A percentile compares a stretch with the other conserved stretches of the same genome.
phyloP scores from a whole-genome alignment of 2,113 vertebrate species.

The Plecotus auritus region DNA sequence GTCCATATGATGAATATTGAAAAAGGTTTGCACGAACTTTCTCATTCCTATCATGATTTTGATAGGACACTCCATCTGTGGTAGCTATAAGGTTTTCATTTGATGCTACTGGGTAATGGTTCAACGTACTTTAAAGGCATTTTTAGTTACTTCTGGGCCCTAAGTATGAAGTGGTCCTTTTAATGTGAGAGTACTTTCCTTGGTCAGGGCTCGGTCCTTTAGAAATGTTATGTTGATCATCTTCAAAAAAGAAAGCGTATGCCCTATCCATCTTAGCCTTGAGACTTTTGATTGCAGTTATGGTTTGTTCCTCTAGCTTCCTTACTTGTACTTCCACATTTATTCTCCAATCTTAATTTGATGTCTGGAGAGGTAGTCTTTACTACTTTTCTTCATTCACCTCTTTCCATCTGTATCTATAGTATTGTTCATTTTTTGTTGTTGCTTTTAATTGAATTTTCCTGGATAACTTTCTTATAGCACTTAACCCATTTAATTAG shows the following conservation, averaged over 20 bases:
- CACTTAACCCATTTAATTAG: conserved; percentile 9
- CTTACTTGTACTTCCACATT: background rate
- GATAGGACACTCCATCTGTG: background rate
- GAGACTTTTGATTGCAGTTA: background rate
- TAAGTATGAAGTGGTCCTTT: background rate
- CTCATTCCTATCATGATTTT: background rate
- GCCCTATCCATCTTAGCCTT: background rate
- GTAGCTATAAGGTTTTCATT: background rate
- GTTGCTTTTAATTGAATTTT: background rate
- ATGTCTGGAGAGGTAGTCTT: background rate
- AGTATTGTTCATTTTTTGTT: background rate
- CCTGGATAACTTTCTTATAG: background rate
- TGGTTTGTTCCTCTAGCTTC: background rate
- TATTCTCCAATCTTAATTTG: background rate
- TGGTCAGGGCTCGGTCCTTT: background rate
- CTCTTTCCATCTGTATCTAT: background rate
- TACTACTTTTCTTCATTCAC: background rate
- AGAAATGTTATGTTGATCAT: background rate
- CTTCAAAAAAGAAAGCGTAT: background rate
- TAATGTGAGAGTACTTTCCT: background rate
- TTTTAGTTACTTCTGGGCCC: background rate
- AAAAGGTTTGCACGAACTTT: background rate
- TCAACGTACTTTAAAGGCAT: background rate
- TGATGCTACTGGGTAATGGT: background rate
- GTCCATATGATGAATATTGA: background rate